A percentile compares a stretch with the other conserved stretches of the same genome.
Evolutionary conservation across 2,888 invertebrate species (phyloP).

Genomic region (Synanthedon myopaeformis): DNA sequence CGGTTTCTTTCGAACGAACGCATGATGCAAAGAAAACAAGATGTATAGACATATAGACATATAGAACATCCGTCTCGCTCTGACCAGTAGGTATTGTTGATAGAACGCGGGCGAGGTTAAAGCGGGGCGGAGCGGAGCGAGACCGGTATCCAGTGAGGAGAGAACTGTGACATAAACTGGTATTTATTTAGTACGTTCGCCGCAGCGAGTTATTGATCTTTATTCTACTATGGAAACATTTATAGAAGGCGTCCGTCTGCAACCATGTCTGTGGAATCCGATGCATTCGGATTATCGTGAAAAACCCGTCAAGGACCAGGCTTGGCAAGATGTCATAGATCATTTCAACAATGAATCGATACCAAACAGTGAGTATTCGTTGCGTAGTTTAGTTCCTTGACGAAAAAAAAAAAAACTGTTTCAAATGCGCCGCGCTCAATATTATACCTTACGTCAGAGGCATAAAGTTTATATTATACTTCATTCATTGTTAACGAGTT

Average conservation of each 20-base stretch:
- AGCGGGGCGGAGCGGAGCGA: constrained; percentile 25
- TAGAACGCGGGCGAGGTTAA: constrained; percentile 16
- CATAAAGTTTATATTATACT: too few relatives aligned
- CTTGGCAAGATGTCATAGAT: constrained; percentile 51
- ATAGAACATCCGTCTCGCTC: not conserved
- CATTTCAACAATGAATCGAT: constrained; percentile 37
- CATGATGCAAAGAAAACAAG: constrained; percentile 3
- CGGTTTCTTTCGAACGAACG: not conserved
- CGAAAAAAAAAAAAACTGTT: too few relatives aligned
- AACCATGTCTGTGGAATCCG: constrained; percentile 58
- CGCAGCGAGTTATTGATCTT: not conserved
- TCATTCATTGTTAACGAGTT: too few relatives aligned
- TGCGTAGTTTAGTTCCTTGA: too few relatives aligned
- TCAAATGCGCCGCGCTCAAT: too few relatives aligned
- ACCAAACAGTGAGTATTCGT: constrained; percentile 35
- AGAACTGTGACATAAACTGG: too few relatives aligned
- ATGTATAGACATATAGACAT: too few relatives aligned
- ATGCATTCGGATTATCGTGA: constrained; percentile 51
- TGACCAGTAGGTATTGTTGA: too few relatives aligned
- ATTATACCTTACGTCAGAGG: too few relatives aligned
- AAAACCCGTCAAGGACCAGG: constrained; percentile 42
- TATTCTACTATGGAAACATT: constrained; percentile 38
- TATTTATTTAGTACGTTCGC: too few relatives aligned
- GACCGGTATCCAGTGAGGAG: constrained; percentile 13
- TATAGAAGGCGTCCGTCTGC: constrained; percentile 45